A percentile compares a stretch with the other conserved stretches of the same genome.
These are phyloP conservation scores for Leptopilina myrica DNA, from an alignment of 2,888 invertebrate species.

Conservation along the genomic window DNA sequence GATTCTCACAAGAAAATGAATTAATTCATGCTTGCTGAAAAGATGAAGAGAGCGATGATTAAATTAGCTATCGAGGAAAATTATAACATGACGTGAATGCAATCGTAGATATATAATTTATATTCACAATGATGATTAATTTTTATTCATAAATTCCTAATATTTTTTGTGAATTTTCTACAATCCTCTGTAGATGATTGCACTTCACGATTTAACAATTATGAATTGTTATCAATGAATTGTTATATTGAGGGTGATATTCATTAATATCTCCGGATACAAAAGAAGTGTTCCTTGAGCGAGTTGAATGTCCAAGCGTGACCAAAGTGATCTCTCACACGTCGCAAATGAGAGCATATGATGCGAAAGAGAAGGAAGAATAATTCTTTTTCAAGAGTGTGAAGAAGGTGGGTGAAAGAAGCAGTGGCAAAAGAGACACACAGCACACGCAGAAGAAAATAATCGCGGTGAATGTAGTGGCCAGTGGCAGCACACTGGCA, in stretches of 20 bases:
- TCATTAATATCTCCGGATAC: neutral
- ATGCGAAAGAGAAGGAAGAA: constrained; percentile 28
- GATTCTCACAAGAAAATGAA: neutral
- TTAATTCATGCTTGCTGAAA: constrained; percentile 26
- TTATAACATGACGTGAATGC: constrained; percentile 1
- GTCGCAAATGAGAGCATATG: constrained; percentile 30
- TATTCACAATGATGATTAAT: constrained; percentile 26
- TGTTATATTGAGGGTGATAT: neutral
- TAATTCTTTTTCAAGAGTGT: constrained; percentile 38
- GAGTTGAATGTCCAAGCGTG: constrained; percentile 27
- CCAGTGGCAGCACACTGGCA: constrained; percentile 64
- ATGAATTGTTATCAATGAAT: neutral
- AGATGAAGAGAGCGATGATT: constrained; percentile 25
- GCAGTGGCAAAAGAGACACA: constrained; percentile 34
- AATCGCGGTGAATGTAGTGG: constrained; percentile 61
- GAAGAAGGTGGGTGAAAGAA: constrained; percentile 30
- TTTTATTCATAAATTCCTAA: neutral
- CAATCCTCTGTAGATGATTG: too few relatives aligned
- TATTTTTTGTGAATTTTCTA: too few relatives aligned
- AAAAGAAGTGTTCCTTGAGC: neutral
- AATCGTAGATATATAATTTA: constrained; percentile 2
- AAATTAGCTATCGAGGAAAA: constrained; percentile 16
- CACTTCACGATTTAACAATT: too few relatives aligned
- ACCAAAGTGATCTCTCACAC: constrained; percentile 40
- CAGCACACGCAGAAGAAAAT: constrained; percentile 66